Conservation (phyloP, 2,113 vertebrate genomes). For the Scatophagus argus region DNA sequence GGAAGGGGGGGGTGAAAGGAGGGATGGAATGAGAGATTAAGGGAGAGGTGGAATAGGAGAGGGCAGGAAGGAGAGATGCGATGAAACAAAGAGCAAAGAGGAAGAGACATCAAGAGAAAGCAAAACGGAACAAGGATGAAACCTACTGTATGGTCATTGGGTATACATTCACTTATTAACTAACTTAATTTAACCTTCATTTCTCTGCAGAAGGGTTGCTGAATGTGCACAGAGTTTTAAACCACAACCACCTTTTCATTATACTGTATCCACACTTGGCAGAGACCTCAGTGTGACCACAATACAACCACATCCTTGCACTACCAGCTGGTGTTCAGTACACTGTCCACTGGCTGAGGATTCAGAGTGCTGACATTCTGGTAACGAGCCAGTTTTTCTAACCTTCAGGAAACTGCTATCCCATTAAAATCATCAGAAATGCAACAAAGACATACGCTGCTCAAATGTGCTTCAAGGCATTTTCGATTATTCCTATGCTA, state of each 20-base stretch:
- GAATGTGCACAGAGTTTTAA: neutral
- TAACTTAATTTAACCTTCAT: neutral
- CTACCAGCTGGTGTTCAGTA: constrained; percentile 7
- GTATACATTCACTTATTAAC: constrained; percentile 3
- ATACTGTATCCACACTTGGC: neutral
- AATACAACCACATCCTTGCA: neutral
- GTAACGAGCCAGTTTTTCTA: constrained; percentile 5
- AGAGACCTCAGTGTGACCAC: neutral
- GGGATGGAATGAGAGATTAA: neutral
- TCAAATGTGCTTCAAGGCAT: constrained; percentile 17
- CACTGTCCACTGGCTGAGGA: neutral
- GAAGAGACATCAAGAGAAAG: neutral
- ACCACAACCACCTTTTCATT: constrained; percentile 25
- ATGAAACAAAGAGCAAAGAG: neutral
- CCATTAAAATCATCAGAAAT: constrained; percentile 31
- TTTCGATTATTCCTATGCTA: constrained; percentile 19
- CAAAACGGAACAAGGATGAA: neutral
- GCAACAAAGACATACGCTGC: constrained; percentile 1
- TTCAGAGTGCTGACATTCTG: constrained; percentile 25
- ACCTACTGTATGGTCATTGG: neutral
- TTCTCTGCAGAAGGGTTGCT: neutral
- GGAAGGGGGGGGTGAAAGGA: constrained; percentile 1
- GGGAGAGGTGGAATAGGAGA: neutral
- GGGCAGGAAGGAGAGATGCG: neutral
- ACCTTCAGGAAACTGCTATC: constrained; percentile 6